Conservation (phyloP, 2,888 invertebrate species). For the Cenopis cana region DNA sequence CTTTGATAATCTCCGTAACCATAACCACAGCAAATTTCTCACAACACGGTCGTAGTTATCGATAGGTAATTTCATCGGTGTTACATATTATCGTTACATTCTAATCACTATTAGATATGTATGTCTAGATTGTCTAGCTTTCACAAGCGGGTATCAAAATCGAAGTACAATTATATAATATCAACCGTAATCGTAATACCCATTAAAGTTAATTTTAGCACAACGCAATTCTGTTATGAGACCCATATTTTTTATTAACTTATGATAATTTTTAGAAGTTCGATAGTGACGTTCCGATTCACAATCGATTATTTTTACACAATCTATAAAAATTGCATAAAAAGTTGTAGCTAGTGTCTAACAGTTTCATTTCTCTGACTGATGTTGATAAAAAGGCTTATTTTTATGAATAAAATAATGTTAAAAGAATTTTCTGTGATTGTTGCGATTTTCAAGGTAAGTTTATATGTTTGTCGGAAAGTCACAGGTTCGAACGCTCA, state of each 20-base stretch:
- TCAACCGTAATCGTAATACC: background rate
- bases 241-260: background rate
- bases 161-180: background rate
- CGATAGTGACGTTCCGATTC: slow-evolving; percentile 32
- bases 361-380: slow-evolving; percentile 29
- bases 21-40: background rate
- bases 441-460: slow-evolving; percentile 28
- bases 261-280: slow-evolving; percentile 6
- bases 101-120: slow-evolving; percentile 9
- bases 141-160: background rate
- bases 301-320: slow-evolving; percentile 31
- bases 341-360: slow-evolving; percentile 9
- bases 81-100: slow-evolving; percentile 12
- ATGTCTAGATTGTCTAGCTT: too few relatives aligned
- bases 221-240: background rate
- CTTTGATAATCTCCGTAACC: background rate
- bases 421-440: slow-evolving; percentile 19
- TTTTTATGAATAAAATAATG: slow-evolving; percentile 24
- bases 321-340: slow-evolving; percentile 35
- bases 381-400: slow-evolving; percentile 15
- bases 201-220: background rate
- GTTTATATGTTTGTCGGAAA: too few relatives aligned
- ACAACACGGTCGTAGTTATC: slow-evolving; percentile 9
- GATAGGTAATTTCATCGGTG: slow-evolving; percentile 13
- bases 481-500: too few relatives aligned